Evolutionary conservation across 2,888 invertebrate genomes (phyloP).

Genomic region (Brachynemurus nebulosus): DNA sequence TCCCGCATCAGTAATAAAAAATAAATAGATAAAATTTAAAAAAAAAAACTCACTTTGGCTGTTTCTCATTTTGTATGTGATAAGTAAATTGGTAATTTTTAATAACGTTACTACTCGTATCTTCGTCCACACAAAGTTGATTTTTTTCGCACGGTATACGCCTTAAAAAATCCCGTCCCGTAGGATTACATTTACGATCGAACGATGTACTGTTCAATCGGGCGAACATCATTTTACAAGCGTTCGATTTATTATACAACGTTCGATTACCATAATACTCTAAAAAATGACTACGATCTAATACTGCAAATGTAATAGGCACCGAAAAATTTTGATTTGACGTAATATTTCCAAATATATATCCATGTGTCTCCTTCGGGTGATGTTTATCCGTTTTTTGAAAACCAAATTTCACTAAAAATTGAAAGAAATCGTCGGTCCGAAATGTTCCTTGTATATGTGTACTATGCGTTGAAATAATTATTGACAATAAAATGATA

Average conservation of each 20-base stretch:
- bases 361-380: constrained; percentile 77
- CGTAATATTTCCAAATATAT: constrained; percentile 92
- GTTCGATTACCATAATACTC: constrained; percentile 77
- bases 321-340: constrained; percentile 48
- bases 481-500: neutral
- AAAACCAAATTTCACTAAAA: constrained; percentile 90
- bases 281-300: constrained; percentile 77
- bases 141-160: constrained; percentile 71
- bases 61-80: constrained; percentile 74
- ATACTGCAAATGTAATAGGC: constrained; percentile 72
- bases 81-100: constrained; percentile 87
- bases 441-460: constrained; percentile 51
- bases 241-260: constrained; percentile 47
- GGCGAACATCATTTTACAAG: constrained; percentile 78
- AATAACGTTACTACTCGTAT: constrained; percentile 70
- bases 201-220: constrained; percentile 71
- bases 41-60: constrained; percentile 57
- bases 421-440: constrained; percentile 70
- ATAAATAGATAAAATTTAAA: neutral
- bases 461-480: constrained; percentile 25
- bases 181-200: constrained; percentile 66
- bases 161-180: constrained; percentile 65
- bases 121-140: constrained; percentile 74
- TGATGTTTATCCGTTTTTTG: constrained; percentile 86
- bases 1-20: too few relatives aligned